phyloP scores from a whole-genome alignment of 2,797 vertebrate species.

The Hippopotamyrus pictus region DNA sequence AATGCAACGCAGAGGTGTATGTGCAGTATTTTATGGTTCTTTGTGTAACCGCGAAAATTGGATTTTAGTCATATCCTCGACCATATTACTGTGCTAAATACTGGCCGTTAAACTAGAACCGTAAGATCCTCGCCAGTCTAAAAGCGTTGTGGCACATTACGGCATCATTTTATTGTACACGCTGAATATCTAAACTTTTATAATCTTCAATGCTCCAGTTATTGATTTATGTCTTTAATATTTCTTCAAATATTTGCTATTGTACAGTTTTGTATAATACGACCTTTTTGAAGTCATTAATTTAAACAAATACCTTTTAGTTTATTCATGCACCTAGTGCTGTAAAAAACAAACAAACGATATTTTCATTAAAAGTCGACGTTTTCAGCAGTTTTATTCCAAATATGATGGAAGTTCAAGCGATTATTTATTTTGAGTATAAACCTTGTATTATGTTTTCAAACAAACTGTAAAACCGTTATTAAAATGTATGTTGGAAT shows the following conservation, averaged over 20 bases:
- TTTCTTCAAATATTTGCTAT: conserved; percentile 85
- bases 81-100: conserved; percentile 69
- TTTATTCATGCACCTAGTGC: conserved; percentile 94
- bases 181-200: conserved; percentile 69
- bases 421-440: conserved; percentile 98
- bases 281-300: conserved; percentile 89
- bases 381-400: conserved; percentile 95
- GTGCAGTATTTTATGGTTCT: conserved; percentile 36
- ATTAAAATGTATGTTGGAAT: conserved; percentile 69
- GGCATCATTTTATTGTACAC: conserved; percentile 66
- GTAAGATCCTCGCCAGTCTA: conserved; percentile 37
- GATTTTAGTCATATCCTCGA: conserved; percentile 54
- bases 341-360: conserved; percentile 67
- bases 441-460: conserved; percentile 90
- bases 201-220: conserved; percentile 70
- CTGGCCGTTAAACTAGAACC: conserved; percentile 48
- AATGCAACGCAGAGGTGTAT: conserved; percentile 40
- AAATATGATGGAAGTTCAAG: conserved; percentile 83
- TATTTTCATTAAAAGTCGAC: conserved; percentile 95
- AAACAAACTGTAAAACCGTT: conserved; percentile 59
- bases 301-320: conserved; percentile 95
- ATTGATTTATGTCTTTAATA: conserved; percentile 72
- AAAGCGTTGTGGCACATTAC: conserved; percentile 59
- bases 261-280: conserved; percentile 99
- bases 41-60: conserved; percentile 50